Conservation (phyloP, 2,888 invertebrate genomes). For the Ochlodes sylvanus region DNA sequence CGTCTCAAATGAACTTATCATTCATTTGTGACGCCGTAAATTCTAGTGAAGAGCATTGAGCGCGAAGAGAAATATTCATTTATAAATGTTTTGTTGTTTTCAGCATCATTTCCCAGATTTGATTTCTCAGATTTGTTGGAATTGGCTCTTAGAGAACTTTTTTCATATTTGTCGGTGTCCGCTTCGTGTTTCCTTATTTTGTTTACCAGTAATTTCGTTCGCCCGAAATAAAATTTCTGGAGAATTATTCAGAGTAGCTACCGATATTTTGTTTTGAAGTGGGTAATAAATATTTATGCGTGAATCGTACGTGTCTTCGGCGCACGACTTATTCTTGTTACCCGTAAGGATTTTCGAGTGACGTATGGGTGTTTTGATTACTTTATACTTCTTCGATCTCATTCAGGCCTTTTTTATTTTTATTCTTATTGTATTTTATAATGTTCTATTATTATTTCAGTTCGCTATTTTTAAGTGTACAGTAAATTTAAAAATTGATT, state of each 20-base stretch:
- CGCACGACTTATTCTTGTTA: background rate
- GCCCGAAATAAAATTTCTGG: slow-evolving; percentile 20
- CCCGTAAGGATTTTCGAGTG: background rate
- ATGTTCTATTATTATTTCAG: too few species aligned
- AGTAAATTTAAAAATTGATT: too few species aligned
- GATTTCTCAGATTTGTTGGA: slow-evolving; percentile 23
- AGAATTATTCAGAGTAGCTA: slow-evolving; percentile 14
- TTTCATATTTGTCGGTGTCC: slow-evolving; percentile 7
- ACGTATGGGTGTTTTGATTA: background rate
- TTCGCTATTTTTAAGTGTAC: too few species aligned
- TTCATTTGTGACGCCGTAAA: background rate
- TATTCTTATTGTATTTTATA: too few species aligned
- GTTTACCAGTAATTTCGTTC: slow-evolving; percentile 14
- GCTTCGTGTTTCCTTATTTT: slow-evolving; percentile 26
- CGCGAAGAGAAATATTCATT: slow-evolving; percentile 17
- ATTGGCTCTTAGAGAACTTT: slow-evolving; percentile 13
- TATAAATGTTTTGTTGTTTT: slow-evolving; percentile 6
- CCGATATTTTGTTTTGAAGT: slow-evolving; percentile 4
- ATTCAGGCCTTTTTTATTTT: too few species aligned
- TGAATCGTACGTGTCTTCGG: background rate
- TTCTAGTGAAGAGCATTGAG: background rate
- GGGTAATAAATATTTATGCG: slow-evolving; percentile 11
- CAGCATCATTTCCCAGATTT: slow-evolving; percentile 26
- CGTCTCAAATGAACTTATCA: background rate
- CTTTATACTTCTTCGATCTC: background rate